Conservation (phyloP, 2,113 vertebrate genomes). For the Hystrix brachyura region DNA sequence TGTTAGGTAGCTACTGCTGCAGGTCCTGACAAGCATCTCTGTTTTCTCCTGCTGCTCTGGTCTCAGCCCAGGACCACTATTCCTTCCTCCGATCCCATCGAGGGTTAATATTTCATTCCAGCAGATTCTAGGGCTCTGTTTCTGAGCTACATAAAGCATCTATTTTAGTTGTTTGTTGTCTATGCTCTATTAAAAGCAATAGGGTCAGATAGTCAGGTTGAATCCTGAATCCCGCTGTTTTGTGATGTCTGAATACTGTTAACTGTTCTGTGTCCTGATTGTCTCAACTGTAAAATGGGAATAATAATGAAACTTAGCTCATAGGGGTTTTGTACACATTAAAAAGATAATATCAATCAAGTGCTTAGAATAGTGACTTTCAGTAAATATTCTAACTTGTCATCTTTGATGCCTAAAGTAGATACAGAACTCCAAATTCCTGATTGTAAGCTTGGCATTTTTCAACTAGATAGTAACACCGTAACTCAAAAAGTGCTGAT, state of each 20-base stretch:
- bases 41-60: not conserved
- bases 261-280: not conserved
- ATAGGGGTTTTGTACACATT: not conserved
- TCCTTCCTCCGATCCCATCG: not conserved
- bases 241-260: not conserved
- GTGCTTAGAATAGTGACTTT: not conserved
- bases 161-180: not conserved
- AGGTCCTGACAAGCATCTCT: not conserved
- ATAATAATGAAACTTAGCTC: not conserved
- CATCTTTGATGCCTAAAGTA: not conserved
- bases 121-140: not conserved
- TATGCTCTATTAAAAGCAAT: not conserved
- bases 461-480: not conserved
- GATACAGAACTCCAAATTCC: not conserved
- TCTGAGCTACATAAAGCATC: not conserved
- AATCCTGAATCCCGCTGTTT: not conserved
- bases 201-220: not conserved
- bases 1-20: not conserved
- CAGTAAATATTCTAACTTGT: not conserved
- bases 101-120: rapidly evolving
- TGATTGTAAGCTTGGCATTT: not conserved
- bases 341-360: not conserved
- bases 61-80: rapidly evolving
- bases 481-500: not conserved
- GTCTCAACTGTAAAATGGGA: not conserved